Evolutionary conservation across 2,888 invertebrate genomes (phyloP), one percentile per base, ranked within the genome.

Genomic region (Lamellibrachia satsuma): DNA sequence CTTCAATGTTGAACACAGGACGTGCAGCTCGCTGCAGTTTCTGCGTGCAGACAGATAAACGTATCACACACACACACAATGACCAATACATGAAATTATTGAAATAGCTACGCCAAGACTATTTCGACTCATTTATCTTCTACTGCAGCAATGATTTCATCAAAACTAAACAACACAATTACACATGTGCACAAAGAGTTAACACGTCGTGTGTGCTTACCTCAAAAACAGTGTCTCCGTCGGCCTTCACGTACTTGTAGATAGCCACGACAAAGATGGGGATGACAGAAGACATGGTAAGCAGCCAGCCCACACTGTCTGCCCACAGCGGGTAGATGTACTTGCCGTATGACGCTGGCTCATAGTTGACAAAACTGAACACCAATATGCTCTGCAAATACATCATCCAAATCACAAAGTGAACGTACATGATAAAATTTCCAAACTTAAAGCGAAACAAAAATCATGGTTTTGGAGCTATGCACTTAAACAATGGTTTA

Each of bases 321-420:
- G 95, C 95, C 94, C 95, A 95, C 52, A 60, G 75, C 3, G 95
- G 95, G 93, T 95, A 95, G 52, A 52, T 27, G 90, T 94, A 93
- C 8, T 93, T 93, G 22, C 93, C 94, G 91, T 95, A 95, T 52
- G 90, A 92, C 3, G 94, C 94, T 3, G 93, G 93, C 15, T 90
- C 93, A 92, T 94, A 95, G 27, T 93, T 55, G 8, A 93, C 93
- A 52, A 94, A 94, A 92, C 94, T 94, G 92, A 95, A 95, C 15
- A 95, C 90, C 52, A 95, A 91, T 51, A 95, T 94, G 2, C 90
- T 94, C 94, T 94, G 93, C 9, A 93, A 92, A 90, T 22, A 22
- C 52, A 52, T 27, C 91, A 27, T 52, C 22, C 6, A 91, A 52
- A 91, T 51, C 22, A n/a, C 22, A 75, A 75, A 75, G 22, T 75